Evolutionary conservation across 2,797 vertebrate genomes (phyloP).

Genomic region (Dromococcyx pavoninus): DNA sequence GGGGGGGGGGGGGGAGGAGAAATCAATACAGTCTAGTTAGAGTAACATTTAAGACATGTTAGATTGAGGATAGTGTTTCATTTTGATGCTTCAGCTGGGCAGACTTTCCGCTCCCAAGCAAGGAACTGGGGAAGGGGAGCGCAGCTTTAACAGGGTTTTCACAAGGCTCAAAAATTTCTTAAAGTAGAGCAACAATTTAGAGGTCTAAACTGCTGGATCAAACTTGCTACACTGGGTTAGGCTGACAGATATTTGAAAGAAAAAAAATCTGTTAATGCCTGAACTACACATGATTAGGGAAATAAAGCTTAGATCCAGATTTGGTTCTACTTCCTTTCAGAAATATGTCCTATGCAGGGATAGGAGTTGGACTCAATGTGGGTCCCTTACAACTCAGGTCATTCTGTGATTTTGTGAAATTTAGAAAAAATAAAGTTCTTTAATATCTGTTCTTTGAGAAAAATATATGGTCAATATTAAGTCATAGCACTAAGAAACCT

Average conservation of each 20-base stretch:
- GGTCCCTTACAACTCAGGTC: too few relatives aligned
- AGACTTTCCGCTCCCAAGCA: neutral
- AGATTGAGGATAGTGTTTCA: neutral
- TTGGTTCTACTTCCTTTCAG: neutral
- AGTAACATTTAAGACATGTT: neutral
- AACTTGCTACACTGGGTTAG: neutral
- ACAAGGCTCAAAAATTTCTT: neutral
- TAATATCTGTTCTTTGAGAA: too few relatives aligned
- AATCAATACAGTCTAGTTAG: neutral
- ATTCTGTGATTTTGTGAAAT: neutral
- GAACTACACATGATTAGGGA: neutral
- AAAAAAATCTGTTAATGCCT: neutral
- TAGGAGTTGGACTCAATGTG: too few relatives aligned
- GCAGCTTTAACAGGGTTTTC: neutral
- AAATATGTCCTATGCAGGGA: neutral
- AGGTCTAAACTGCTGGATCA: neutral
- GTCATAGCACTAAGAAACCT: neutral
- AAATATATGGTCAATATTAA: constrained; percentile 21
- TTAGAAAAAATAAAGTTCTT: neutral
- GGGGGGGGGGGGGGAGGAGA: too few relatives aligned
- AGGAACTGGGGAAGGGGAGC: neutral
- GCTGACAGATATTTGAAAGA: neutral
- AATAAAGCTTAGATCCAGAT: neutral
- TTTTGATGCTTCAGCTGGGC: neutral
- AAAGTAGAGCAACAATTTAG: neutral